phyloP scores from a whole-genome alignment of 2,888 invertebrate species.

The Antheraea yamamai region DNA sequence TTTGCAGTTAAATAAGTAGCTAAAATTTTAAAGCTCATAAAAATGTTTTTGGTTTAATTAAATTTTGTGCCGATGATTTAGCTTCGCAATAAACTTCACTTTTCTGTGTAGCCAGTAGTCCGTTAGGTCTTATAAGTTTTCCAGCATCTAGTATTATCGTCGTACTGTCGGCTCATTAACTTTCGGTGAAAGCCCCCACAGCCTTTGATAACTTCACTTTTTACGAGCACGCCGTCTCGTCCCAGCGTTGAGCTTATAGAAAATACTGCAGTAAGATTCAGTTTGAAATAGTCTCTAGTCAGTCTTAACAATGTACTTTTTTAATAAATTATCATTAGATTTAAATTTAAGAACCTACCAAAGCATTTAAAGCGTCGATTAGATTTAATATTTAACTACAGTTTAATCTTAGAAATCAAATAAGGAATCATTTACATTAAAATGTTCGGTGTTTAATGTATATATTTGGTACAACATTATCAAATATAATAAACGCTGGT shows the following conservation, averaged over 20 bases:
- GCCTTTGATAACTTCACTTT: constrained; percentile 66
- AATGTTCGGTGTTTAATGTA: neutral
- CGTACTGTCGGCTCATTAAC: constrained; percentile 69
- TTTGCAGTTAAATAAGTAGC: neutral
- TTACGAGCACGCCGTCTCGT: constrained; percentile 45
- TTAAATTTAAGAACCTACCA: neutral
- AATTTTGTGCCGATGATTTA: constrained; percentile 4
- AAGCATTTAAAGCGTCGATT: too few relatives aligned
- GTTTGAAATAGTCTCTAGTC: neutral
- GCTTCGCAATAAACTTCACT: constrained; percentile 19
- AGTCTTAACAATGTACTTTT: neutral
- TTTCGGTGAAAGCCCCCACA: constrained; percentile 56
- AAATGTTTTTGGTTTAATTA: neutral
- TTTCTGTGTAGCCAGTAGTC: constrained; percentile 9
- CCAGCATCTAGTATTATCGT: constrained; percentile 50
- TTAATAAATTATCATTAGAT: neutral
- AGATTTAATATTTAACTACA: too few relatives aligned
- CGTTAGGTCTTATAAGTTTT: constrained; percentile 19
- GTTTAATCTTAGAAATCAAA: too few relatives aligned
- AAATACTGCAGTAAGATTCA: constrained; percentile 24
- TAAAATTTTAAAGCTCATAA: neutral
- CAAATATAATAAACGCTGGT: neutral
- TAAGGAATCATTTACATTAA: neutral
- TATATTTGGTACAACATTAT: neutral
- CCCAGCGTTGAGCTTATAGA: constrained; percentile 40